Evolutionary conservation across 37 sponge, comb jelly and placozoan species (phyloP).

Genomic region (Tethya wilhelma): DNA sequence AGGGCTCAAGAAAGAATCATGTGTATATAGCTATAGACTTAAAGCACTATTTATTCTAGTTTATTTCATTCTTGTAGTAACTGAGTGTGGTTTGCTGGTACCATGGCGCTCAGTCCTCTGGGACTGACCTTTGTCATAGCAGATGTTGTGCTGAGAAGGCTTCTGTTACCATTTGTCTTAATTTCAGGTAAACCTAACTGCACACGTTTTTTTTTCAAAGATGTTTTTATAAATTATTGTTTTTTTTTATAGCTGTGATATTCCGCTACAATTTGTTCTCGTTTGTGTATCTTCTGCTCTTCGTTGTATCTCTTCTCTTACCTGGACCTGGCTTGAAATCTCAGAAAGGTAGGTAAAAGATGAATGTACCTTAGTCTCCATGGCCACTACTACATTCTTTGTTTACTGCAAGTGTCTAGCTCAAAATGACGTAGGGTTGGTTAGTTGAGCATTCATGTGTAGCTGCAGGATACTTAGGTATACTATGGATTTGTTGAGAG

Average conservation of each 20-base stretch:
- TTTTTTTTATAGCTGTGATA: conserved; percentile 55
- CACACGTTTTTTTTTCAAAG: background rate
- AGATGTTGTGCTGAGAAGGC: conserved; percentile 45
- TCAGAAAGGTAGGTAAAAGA: conserved; percentile 61
- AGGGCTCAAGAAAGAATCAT: no score
- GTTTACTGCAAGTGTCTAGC: no score
- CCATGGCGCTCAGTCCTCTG: background rate
- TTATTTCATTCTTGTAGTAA: no score
- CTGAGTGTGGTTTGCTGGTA: no score
- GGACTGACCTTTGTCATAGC: background rate
- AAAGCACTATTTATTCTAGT: no score
- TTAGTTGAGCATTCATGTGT: no score
- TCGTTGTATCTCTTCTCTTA: conserved; percentile 46
- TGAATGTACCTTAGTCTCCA: no score
- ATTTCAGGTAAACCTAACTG: conserved; percentile 52
- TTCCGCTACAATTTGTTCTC: conserved; percentile 78
- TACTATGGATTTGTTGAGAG: no score
- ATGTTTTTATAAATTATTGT: background rate
- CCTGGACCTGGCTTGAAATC: conserved; percentile 58
- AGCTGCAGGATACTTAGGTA: no score
- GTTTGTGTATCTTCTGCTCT: conserved; percentile 58
- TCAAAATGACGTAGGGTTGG: no score
- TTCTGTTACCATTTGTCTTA: conserved; percentile 53
- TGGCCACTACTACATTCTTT: no score
- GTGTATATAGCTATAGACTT: no score